Evolutionary conservation across 2,888 invertebrate species (phyloP).

Genomic region (Chouioia cunea): DNA sequence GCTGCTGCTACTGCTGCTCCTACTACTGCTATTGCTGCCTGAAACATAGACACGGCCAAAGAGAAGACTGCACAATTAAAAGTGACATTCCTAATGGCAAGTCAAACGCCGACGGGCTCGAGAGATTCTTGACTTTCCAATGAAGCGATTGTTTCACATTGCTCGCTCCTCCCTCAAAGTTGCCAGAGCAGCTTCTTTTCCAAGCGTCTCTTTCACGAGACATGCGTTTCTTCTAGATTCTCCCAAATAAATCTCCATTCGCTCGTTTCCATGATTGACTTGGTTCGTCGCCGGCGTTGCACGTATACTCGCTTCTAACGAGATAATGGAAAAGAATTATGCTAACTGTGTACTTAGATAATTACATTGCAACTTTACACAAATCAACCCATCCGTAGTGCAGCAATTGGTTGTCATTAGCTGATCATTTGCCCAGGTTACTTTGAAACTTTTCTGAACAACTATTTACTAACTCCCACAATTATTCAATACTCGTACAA

Average conservation of each 20-base stretch:
- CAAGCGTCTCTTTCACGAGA: conserved; percentile 37
- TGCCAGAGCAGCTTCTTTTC: conserved; percentile 47
- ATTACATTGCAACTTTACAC: no score
- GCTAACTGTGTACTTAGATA: no score
- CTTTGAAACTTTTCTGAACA: neutral
- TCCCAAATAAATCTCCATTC: no score
- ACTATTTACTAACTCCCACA: no score
- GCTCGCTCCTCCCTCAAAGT: conserved; percentile 57
- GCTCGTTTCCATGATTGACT: no score
- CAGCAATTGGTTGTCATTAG: conserved; percentile 48
- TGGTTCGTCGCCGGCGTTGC: neutral
- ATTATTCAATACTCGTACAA: no score
- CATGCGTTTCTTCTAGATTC: neutral
- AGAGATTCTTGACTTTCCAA: conserved; percentile 69
- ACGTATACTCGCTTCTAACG: neutral
- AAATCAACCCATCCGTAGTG: no score
- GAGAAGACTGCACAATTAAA: conserved; percentile 68
- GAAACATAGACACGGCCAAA: conserved; percentile 57
- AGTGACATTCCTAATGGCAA: conserved; percentile 69
- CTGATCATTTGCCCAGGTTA: conserved; percentile 18
- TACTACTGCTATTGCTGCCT: conserved; percentile 42
- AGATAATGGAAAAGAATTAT: no score
- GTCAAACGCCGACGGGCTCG: conserved; percentile 69
- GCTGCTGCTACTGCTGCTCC: conserved; percentile 19
- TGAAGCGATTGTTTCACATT: conserved; percentile 69